Conservation (phyloP, 2,888 invertebrate genomes). For the Diaprepes abbreviatus region DNA sequence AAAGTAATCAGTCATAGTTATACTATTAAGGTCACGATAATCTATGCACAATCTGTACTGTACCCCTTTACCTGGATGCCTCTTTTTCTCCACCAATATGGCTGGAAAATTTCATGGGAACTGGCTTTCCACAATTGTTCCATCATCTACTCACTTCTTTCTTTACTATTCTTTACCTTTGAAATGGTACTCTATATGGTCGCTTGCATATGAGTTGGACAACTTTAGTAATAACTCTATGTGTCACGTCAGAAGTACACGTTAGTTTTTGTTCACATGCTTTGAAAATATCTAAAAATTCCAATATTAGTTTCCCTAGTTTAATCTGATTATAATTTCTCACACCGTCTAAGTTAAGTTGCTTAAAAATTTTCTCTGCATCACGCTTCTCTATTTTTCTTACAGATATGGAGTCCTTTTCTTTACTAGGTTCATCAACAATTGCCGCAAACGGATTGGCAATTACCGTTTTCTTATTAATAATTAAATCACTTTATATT, state of each 20-base stretch:
- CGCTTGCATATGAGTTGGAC: conserved; percentile 13
- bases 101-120: conserved; percentile 61
- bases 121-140: conserved; percentile 44
- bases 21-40: no score
- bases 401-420: background rate
- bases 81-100: no score
- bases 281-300: background rate
- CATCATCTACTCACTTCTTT: conserved; percentile 18
- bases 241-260: conserved; percentile 11
- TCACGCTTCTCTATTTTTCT: background rate
- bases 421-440: background rate
- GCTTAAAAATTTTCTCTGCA: background rate
- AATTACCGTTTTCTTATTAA: background rate
- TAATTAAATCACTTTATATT: conserved; percentile 9
- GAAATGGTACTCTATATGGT: conserved; percentile 25
- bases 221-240: conserved; percentile 15
- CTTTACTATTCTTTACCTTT: conserved; percentile 5
- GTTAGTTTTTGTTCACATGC: background rate
- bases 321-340: background rate
- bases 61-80: conserved; percentile 39
- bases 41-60: no score
- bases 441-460: background rate
- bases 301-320: no score
- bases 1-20: no score
- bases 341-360: background rate